Percentiles rank a stretch among this genome's conserved stretches.
phyloP scores from a whole-genome alignment of 2,888 invertebrate genomes.

The Latheticus oryzae region DNA sequence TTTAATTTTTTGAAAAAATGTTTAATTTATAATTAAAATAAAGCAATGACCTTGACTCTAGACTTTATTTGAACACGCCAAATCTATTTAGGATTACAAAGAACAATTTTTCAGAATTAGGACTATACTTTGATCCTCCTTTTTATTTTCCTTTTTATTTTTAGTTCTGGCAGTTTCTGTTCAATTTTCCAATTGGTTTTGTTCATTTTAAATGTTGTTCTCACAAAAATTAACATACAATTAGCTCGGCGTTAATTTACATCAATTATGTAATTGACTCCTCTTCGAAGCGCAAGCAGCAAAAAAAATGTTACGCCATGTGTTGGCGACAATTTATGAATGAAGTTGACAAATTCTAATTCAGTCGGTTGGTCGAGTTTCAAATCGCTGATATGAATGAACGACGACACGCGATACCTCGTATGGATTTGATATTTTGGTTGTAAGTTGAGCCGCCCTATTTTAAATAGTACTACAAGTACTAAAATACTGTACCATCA shows the following conservation, averaged over 20 bases:
- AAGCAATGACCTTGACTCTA: too few species aligned
- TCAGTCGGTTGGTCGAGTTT: conserved; percentile 37
- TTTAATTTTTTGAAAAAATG: too few species aligned
- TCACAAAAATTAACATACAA: conserved; percentile 40
- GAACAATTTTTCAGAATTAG: too few species aligned
- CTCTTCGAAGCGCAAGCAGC: too few species aligned
- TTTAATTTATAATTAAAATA: too few species aligned
- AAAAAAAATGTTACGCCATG: conserved; percentile 26
- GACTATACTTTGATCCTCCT: too few species aligned
- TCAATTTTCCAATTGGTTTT: too few species aligned
- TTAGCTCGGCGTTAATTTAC: conserved; percentile 35
- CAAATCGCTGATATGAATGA: conserved; percentile 45
- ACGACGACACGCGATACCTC: conserved; percentile 46
- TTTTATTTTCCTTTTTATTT: too few species aligned
- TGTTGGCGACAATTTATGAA: conserved; percentile 39
- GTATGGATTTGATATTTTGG: conserved; percentile 50
- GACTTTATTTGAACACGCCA: too few species aligned
- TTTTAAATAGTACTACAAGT: conserved; percentile 31
- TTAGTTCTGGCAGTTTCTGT: too few species aligned
- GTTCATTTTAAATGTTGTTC: too few species aligned
- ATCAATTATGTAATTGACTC: conserved; percentile 39
- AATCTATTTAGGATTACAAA: too few species aligned
- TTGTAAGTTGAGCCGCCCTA: conserved; percentile 48
- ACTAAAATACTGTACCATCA: conserved; percentile 20
- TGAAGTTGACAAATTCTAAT: conserved; percentile 42